Evolutionary conservation across 2,797 vertebrate species (phyloP).

Genomic region (Crocodylus rhombifer): DNA sequence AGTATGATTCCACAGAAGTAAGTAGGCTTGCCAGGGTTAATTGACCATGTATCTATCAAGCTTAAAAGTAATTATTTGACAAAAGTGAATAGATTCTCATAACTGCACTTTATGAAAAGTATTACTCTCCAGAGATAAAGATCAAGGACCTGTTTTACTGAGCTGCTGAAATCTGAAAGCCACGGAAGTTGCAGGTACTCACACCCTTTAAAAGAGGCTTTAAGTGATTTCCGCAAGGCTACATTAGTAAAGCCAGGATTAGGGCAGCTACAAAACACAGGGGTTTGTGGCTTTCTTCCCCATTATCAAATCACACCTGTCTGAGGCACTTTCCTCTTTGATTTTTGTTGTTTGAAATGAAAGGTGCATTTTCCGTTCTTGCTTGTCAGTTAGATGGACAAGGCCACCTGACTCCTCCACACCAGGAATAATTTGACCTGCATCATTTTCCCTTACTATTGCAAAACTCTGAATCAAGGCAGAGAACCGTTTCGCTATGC

Average conservation of each 20-base stretch:
- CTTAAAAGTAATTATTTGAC: not conserved
- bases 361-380: not conserved
- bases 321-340: constrained; percentile 13
- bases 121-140: not conserved
- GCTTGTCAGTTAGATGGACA: not conserved
- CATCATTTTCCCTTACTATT: too few relatives aligned
- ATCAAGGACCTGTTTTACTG: not conserved
- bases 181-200: not conserved
- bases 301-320: constrained; percentile 11
- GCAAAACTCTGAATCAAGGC: too few relatives aligned
- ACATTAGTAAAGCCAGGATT: not conserved
- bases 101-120: not conserved
- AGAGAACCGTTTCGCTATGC: not conserved
- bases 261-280: too few relatives aligned
- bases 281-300: not conserved
- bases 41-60: not conserved
- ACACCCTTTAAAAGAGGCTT: not conserved
- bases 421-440: not conserved
- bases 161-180: not conserved
- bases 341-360: constrained; percentile 31
- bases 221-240: not conserved
- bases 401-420: not conserved
- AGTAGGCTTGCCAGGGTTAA: not conserved
- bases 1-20: not conserved
- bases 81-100: not conserved